These are phyloP conservation scores for Virgularia gustaviana DNA, from an alignment of 92 coral and sea anemone species.

Conservation along the genomic window DNA sequence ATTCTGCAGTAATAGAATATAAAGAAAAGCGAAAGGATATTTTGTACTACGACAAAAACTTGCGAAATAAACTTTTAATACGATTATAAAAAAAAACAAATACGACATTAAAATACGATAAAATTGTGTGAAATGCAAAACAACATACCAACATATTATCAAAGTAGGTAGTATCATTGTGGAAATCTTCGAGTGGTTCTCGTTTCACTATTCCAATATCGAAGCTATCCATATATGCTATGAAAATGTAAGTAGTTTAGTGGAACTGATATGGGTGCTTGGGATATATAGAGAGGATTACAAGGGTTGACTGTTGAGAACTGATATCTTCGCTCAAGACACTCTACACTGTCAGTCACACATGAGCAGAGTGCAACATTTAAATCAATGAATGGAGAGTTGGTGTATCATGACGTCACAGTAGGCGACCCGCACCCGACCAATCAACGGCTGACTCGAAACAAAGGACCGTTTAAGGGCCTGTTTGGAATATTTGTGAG, in stretches of 20 bases:
- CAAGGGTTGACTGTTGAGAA: background rate
- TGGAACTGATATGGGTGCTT: too few relatives aligned
- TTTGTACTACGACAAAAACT: background rate
- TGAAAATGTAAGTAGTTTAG: too few relatives aligned
- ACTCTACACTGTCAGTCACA: too few relatives aligned
- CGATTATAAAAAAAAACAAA: background rate
- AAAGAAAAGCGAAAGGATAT: background rate
- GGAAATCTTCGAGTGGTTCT: slow-evolving; percentile 23
- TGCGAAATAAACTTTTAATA: background rate
- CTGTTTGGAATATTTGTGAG: too few relatives aligned
- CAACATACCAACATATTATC: slow-evolving; percentile 27
- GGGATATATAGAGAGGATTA: too few relatives aligned
- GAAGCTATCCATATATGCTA: background rate
- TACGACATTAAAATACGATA: too few relatives aligned
- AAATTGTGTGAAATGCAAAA: too few relatives aligned
- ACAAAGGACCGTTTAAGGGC: too few relatives aligned
- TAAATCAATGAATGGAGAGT: slow-evolving; percentile 27
- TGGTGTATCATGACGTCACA: background rate
- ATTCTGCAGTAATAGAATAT: too few relatives aligned
- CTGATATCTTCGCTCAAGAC: background rate
- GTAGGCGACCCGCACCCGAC: too few relatives aligned
- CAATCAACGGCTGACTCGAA: too few relatives aligned
- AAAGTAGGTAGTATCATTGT: slow-evolving; percentile 5
- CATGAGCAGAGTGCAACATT: background rate
- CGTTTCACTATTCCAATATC: slow-evolving; percentile 30